These are phyloP conservation scores for Scartelaos histophorus DNA, from an alignment of 2,113 vertebrate genomes.

Conservation along the genomic window DNA sequence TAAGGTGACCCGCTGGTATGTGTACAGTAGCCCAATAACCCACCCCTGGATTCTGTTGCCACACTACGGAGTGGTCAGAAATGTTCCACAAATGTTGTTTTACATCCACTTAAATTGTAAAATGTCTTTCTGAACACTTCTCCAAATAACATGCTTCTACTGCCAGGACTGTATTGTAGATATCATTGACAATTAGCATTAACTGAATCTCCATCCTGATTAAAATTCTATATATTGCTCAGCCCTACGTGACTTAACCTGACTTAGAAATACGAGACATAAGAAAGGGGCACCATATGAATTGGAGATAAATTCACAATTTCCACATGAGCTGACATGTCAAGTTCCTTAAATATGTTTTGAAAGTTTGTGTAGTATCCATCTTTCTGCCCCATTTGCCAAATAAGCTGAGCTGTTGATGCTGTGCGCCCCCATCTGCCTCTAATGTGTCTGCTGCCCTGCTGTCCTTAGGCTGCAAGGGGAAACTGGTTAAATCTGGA, in stretches of 20 bases:
- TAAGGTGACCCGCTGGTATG: constrained; percentile 25
- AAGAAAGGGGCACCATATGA: constrained; percentile 22
- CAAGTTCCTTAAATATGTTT: constrained; percentile 6
- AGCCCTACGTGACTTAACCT: too few species aligned
- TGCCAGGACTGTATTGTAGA: too few species aligned
- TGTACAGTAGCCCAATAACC: constrained; percentile 42
- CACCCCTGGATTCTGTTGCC: constrained; percentile 55
- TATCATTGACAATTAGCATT: too few species aligned
- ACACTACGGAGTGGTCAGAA: constrained; percentile 44
- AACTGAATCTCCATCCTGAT: too few species aligned
- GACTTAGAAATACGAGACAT: constrained; percentile 4
- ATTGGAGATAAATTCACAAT: neutral
- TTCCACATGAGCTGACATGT: neutral
- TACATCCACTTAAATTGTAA: too few species aligned
- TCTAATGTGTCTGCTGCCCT: constrained; percentile 55
- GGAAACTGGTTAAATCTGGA: constrained; percentile 19
- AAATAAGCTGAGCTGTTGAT: constrained; percentile 63
- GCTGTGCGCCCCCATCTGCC: constrained; percentile 64
- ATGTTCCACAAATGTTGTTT: constrained; percentile 28
- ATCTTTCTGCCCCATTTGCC: constrained; percentile 57
- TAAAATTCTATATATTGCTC: too few species aligned
- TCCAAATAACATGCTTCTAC: too few species aligned
- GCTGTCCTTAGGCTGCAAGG: constrained; percentile 23
- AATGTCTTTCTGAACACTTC: too few species aligned
- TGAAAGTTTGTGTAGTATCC: constrained; percentile 34